Evolutionary conservation across 2,888 invertebrate genomes (phyloP), one percentile per base, ranked within the genome.

Genomic region (Dasysyrphus albostriatus): DNA sequence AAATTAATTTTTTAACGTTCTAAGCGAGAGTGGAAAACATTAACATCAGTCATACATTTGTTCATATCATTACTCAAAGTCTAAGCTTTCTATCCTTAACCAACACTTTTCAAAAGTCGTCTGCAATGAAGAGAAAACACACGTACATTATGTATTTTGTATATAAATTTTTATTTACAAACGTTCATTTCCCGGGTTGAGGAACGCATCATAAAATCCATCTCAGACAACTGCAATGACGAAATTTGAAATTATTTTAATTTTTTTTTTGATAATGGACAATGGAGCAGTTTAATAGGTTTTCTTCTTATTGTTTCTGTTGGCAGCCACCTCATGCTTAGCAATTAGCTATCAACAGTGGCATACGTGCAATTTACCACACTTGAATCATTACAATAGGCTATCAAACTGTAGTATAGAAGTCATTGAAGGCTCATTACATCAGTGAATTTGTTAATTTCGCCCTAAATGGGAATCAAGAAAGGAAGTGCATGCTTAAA

Each of bases 281-380:
- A 81, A 85, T 69, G 67, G 39, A 54, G 4, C 3, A 39, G 59
- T 58, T 14, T 54, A 24, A 39, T 58, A 58, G 56, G 69, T 37
- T 39, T 37, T 32, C 75, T 42, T 34, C 70, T 83, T 80, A 6
- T 32, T 32, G 32, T 32, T 24, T 75, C 6, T 24, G 67, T 49
- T 63, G 73, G 9, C 59, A 77, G 65, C 39, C 82, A 78, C 70
- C 82, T 74, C 49, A 58, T 82, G 85, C 61, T 49, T 85, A 85
- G 69, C 44, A 85, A 85, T 85, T 77, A 82, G 82, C 63, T 69
- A 7, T 49, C 56, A 47, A 51, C n/a, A 49, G 49, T 70, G 77
- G 85, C 42, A 51, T 85, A 85, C 85, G 85, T 85, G 85, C 85
- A 44, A 24, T 14, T 65, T 29, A 47, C 63, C 85, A 73, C 81